Conservation (phyloP, 2,797 vertebrate genomes). For the Falco naumanni region DNA sequence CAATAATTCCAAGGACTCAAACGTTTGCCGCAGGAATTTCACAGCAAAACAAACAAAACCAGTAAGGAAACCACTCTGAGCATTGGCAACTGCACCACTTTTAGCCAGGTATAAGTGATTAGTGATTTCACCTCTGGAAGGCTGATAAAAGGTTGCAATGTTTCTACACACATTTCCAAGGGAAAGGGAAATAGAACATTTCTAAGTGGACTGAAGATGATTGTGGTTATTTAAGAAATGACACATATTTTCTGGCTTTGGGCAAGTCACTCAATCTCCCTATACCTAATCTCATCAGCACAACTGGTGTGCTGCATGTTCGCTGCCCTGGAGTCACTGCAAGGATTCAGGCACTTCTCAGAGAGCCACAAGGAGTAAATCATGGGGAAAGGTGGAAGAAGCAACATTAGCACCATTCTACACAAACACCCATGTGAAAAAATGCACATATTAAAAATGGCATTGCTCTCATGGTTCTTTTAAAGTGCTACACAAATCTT, state of each 20-base stretch:
- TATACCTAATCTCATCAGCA: background rate
- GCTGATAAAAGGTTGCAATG: background rate
- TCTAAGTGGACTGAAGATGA: background rate
- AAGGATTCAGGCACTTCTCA: background rate
- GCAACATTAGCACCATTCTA: background rate
- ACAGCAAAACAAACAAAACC: background rate
- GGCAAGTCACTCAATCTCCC: background rate
- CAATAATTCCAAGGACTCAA: background rate
- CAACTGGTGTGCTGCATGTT: rapidly evolving
- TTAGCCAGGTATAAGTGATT: background rate
- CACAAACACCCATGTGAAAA: background rate
- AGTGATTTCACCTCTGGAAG: background rate
- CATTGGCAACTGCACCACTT: background rate
- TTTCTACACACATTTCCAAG: background rate
- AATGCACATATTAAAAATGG: background rate
- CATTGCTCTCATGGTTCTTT: background rate
- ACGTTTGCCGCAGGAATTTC: background rate
- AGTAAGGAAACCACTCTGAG: background rate
- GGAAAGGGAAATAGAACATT: background rate
- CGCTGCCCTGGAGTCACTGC: background rate
- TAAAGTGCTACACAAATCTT: background rate
- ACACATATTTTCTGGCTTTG: background rate
- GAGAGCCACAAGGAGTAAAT: background rate
- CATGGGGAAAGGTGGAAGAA: background rate
- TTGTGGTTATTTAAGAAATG: background rate